A percentile compares a stretch with the other conserved stretches of the same genome.
Conservation (phyloP, 1,140 invertebrate genomes). For the Hyposmocoma kahamanoa region DNA sequence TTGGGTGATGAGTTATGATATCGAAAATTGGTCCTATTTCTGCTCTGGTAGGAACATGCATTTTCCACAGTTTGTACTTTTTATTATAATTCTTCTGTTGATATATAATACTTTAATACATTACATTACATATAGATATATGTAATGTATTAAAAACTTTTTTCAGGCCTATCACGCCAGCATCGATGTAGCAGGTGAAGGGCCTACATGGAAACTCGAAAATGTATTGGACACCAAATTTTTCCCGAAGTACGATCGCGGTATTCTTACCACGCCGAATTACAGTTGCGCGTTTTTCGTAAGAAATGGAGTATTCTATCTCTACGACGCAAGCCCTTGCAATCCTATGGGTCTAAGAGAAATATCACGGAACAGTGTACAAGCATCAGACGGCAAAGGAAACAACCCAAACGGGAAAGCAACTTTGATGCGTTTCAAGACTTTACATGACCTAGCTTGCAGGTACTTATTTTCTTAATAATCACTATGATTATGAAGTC, state of each 20-base stretch:
- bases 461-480: no score
- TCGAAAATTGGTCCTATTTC: no score
- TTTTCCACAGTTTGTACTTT: no score
- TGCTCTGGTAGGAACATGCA: no score
- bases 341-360: constrained; percentile 65
- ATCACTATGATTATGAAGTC: no score
- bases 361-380: neutral
- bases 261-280: constrained; percentile 66
- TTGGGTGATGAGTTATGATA: no score
- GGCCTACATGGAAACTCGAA: constrained; percentile 55
- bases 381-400: neutral
- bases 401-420: constrained; percentile 50
- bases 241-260: constrained; percentile 59
- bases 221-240: constrained; percentile 40
- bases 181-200: constrained; percentile 53
- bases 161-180: constrained; percentile 51
- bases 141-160: no score
- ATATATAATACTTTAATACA: no score
- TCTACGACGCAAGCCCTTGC: constrained; percentile 67
- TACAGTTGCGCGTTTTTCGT: constrained; percentile 72
- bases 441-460: constrained; percentile 49
- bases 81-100: no score
- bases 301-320: constrained; percentile 67
- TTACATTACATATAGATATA: no score
- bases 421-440: constrained; percentile 64